Conservation (phyloP, 2,797 vertebrate genomes). For the Cuculus canorus region DNA sequence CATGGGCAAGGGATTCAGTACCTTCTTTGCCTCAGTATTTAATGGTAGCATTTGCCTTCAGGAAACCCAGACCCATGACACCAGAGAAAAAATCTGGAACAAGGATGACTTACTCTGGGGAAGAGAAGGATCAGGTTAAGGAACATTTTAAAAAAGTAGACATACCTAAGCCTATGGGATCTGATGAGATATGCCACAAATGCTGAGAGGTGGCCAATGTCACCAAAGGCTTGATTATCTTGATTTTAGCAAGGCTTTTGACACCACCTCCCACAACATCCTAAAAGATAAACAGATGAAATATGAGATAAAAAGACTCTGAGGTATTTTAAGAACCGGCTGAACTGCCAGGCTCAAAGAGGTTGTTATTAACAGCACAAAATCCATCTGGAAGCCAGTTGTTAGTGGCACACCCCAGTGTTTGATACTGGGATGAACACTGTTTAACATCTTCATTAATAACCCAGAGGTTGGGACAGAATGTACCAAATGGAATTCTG, state of each 20-base stretch:
- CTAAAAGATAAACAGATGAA: no score
- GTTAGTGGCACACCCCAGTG: not conserved
- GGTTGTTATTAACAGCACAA: not conserved
- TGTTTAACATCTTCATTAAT: not conserved
- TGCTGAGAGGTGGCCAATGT: not conserved
- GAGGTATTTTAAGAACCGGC: no score
- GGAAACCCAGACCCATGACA: no score
- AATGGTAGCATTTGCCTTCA: no score
- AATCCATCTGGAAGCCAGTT: not conserved
- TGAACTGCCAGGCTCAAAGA: not conserved
- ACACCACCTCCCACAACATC: no score
- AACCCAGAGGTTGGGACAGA: not conserved
- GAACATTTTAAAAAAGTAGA: not conserved
- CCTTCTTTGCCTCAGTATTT: not conserved
- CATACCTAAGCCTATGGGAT: not conserved
- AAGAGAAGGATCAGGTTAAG: not conserved
- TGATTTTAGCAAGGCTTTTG: no score
- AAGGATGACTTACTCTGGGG: no score
- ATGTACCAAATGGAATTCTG: not conserved
- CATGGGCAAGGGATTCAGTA: not conserved
- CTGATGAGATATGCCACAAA: not conserved
- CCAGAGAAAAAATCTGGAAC: no score
- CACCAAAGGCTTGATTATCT: no score
- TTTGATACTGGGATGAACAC: not conserved
- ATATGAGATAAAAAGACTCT: no score